A percentile compares a stretch with the other conserved stretches of the same genome.
These are phyloP conservation scores for Psophia crepitans DNA, from an alignment of 2,113 vertebrate species.

Conservation along the genomic window DNA sequence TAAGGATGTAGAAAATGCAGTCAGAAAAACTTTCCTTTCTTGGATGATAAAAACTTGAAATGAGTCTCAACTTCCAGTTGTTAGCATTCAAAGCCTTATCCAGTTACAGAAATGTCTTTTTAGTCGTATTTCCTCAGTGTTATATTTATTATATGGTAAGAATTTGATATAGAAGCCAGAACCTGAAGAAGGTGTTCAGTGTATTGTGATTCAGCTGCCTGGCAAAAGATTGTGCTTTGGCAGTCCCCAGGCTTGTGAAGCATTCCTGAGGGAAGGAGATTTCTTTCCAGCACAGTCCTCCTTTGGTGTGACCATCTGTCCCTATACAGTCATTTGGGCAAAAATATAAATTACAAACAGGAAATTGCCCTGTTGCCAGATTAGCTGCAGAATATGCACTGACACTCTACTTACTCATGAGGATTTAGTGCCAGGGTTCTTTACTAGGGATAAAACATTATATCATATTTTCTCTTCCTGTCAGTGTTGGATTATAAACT, in stretches of 20 bases:
- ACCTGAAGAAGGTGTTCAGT: background rate
- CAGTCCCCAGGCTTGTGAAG: background rate
- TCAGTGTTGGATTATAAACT: background rate
- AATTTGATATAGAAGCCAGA: background rate
- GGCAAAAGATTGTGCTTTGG: background rate
- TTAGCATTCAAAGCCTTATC: background rate
- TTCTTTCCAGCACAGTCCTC: constrained; percentile 1
- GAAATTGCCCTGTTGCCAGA: background rate
- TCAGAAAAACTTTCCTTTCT: background rate
- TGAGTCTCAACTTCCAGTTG: background rate
- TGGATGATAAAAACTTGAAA: background rate
- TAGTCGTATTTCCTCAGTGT: background rate
- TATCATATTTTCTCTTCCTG: background rate
- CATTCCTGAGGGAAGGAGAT: background rate
- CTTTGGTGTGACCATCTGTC: constrained; percentile 41
- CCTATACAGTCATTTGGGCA: background rate
- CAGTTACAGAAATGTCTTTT: background rate
- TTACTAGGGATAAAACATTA: background rate
- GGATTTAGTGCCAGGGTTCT: constrained; percentile 15
- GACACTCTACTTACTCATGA: background rate
- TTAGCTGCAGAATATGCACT: constrained; percentile 5
- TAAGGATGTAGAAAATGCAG: background rate
- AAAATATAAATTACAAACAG: constrained; percentile 24
- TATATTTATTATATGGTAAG: background rate
- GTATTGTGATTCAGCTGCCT: background rate